Evolutionary conservation across 2,888 invertebrate species (phyloP).

Genomic region (Drosophila ochracea): DNA sequence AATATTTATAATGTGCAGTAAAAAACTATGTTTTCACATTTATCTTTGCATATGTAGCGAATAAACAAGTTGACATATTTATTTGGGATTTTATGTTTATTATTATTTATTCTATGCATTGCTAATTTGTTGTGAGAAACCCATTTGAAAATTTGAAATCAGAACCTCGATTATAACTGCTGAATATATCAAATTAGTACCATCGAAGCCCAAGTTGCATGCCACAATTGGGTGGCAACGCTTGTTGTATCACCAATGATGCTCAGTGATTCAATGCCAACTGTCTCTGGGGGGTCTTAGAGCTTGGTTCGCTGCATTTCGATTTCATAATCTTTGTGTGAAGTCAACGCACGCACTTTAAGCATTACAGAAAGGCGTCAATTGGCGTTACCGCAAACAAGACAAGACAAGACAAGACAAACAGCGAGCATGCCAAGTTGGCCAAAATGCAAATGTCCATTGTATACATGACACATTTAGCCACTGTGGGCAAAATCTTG

Average conservation of each 20-base stretch:
- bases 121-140: background rate
- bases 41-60: background rate
- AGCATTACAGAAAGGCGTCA: conserved; percentile 33
- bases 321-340: conserved; percentile 12
- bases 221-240: too few species aligned
- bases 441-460: conserved; percentile 31
- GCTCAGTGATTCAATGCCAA: conserved; percentile 6
- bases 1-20: background rate
- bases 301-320: background rate
- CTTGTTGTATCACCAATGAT: conserved; percentile 5
- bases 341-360: conserved; percentile 36
- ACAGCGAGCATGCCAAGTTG: conserved; percentile 21
- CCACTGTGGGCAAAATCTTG: background rate
- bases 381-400: conserved; percentile 20
- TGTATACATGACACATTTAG: conserved; percentile 14
- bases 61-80: background rate
- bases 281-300: background rate
- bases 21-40: background rate
- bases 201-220: background rate
- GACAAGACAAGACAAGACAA: conserved; percentile 5
- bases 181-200: background rate
- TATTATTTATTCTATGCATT: background rate
- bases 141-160: background rate
- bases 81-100: background rate
- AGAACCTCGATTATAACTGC: background rate